phyloP scores from a whole-genome alignment of 2,113 vertebrate genomes.

The Chlorodrepanis virens region DNA sequence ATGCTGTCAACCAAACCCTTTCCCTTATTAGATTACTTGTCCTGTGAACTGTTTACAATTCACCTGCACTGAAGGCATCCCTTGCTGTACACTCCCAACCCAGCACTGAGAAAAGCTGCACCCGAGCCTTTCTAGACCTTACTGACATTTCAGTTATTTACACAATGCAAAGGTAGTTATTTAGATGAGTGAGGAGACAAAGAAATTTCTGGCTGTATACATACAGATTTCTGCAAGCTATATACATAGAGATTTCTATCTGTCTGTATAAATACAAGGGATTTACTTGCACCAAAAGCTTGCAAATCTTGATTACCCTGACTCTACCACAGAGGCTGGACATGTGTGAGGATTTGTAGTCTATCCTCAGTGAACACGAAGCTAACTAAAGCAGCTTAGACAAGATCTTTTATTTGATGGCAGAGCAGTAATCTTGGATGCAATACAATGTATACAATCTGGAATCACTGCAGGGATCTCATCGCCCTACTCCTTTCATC shows the following conservation, averaged over 20 bases:
- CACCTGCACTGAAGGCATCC: background rate
- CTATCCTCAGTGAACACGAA: background rate
- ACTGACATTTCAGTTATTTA: background rate
- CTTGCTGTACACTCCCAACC: background rate
- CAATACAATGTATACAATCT: background rate
- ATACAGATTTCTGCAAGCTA: background rate
- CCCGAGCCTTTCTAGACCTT: background rate
- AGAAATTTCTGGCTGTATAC: background rate
- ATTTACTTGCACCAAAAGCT: slow-evolving; percentile 1
- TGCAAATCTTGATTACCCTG: slow-evolving; percentile 35
- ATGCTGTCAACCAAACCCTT: background rate
- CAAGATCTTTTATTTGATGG: background rate
- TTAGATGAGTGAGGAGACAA: background rate
- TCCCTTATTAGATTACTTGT: background rate
- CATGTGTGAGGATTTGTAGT: slow-evolving; percentile 3
- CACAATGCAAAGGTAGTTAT: background rate
- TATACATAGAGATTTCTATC: background rate
- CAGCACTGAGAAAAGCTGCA: background rate
- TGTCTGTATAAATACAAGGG: background rate
- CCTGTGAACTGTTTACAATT: background rate
- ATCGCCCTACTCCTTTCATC: background rate
- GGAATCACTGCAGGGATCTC: background rate
- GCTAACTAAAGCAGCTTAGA: slow-evolving; percentile 56
- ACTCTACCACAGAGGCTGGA: background rate
- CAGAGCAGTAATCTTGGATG: background rate